These are phyloP conservation scores for Antidorcas marsupialis DNA, from an alignment of 2,113 vertebrate genomes.

Conservation along the genomic window DNA sequence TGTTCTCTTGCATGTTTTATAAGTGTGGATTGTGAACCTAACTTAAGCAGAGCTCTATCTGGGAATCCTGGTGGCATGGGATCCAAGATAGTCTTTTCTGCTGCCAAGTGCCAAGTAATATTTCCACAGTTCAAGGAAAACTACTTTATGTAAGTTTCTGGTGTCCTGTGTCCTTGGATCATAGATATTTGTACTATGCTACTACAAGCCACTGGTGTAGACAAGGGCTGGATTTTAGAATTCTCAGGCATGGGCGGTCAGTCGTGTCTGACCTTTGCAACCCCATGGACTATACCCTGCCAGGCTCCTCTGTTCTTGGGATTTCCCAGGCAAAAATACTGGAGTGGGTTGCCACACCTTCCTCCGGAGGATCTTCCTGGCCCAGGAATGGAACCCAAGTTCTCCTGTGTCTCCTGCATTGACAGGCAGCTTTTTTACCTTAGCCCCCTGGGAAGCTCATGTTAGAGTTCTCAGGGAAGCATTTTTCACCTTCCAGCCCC, in stretches of 20 bases:
- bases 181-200: background rate
- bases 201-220: too few species aligned
- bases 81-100: background rate
- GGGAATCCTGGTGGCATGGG: background rate
- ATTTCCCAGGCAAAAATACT: background rate
- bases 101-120: background rate
- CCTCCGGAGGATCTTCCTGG: background rate
- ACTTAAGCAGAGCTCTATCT: background rate
- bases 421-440: background rate
- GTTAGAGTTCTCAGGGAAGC: background rate
- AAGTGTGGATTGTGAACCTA: background rate
- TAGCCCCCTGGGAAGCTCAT: background rate
- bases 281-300: background rate
- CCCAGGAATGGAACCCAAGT: background rate
- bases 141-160: background rate
- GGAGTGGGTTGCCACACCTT: background rate
- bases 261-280: background rate
- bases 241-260: background rate
- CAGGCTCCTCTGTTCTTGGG: background rate
- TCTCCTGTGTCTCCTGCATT: background rate
- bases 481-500: rapidly evolving
- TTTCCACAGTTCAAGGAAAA: background rate
- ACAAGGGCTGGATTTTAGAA: background rate
- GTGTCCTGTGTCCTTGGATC: background rate
- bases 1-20: background rate